A percentile compares a stretch with the other conserved stretches of the same genome.
These are phyloP conservation scores for Eupelmus urozonus DNA, from an alignment of 2,888 invertebrate genomes.

Conservation along the genomic window DNA sequence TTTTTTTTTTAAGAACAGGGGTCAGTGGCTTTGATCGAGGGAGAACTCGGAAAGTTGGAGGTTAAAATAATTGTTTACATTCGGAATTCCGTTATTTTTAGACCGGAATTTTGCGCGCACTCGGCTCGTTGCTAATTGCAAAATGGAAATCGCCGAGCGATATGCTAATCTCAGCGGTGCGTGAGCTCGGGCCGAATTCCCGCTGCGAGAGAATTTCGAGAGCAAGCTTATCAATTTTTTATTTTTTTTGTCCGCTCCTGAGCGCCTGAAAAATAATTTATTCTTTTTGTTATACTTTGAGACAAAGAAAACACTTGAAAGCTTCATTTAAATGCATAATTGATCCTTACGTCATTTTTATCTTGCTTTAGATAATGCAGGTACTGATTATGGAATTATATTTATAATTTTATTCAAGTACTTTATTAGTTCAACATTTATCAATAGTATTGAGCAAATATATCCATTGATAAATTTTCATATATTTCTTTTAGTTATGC, in stretches of 20 bases:
- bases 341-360: too few species aligned
- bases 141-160: conserved; percentile 3
- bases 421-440: not conserved
- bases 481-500: conserved; percentile 92
- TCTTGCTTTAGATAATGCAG: not conserved
- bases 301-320: too few species aligned
- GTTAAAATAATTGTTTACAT: conserved; percentile 46
- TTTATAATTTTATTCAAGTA: not conserved
- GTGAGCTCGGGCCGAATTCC: not conserved
- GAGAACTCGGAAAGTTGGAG: too few species aligned
- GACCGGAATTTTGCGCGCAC: not conserved
- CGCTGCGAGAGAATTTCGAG: too few species aligned
- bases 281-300: too few species aligned
- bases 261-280: too few species aligned
- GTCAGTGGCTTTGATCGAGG: too few species aligned
- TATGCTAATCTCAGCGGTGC: conserved; percentile 4
- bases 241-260: too few species aligned
- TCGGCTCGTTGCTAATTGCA: conserved; percentile 4
- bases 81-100: conserved; percentile 40
- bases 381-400: not conserved
- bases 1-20: too few species aligned
- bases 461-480: too few species aligned
- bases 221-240: too few species aligned
- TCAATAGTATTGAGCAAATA: conserved; percentile 49
- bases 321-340: too few species aligned